Evolutionary conservation across 2,113 vertebrate genomes (phyloP).

Genomic region (Ammospiza caudacuta): DNA sequence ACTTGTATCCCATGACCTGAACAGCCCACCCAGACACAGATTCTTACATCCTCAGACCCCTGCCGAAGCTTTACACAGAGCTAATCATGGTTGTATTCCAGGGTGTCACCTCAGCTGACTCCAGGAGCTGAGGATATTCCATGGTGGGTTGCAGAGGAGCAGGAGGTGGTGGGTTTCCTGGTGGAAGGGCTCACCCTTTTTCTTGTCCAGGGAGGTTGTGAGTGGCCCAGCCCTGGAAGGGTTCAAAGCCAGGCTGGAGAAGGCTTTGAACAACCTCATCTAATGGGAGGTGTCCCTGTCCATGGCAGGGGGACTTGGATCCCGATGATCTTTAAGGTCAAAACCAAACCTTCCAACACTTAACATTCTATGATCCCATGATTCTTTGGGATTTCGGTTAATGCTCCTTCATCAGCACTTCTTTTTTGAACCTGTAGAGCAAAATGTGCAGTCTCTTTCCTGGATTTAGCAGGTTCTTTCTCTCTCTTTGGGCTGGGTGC

Average conservation of each 20-base stretch:
- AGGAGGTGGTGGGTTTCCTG: not conserved
- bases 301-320: not conserved
- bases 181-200: not conserved
- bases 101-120: not conserved
- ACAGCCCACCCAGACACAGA: too few relatives aligned
- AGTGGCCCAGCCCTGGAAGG: not conserved
- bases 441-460: not conserved
- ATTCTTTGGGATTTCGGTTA: not conserved
- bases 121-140: not conserved
- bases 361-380: not conserved
- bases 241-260: not conserved
- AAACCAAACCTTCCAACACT: not conserved
- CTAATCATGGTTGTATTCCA: fast-evolving
- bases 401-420: not conserved
- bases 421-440: not conserved
- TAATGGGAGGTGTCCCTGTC: not conserved
- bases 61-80: fast-evolving
- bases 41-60: not conserved
- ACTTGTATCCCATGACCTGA: too few relatives aligned
- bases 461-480: not conserved
- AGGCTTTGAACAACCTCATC: not conserved
- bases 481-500: not conserved
- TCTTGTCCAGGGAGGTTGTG: not conserved
- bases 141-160: fast-evolving
- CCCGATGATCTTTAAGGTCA: not conserved